Evolutionary conservation across 1,140 invertebrate species (phyloP), one percentile per base, ranked within the genome.

Genomic region (Brachionus rotundiformis): DNA sequence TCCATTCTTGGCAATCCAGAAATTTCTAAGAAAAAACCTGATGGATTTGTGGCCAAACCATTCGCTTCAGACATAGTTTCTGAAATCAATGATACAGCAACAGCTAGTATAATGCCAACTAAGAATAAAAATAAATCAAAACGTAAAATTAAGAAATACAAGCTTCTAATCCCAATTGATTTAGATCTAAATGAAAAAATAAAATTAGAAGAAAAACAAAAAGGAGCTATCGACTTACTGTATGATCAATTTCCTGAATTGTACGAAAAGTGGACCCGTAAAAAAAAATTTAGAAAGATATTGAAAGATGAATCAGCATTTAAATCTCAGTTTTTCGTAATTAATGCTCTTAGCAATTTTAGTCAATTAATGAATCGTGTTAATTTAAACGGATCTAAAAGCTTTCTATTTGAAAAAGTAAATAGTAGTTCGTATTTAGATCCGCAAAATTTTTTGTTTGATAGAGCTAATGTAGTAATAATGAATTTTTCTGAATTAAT

Each of bases 181-280:
- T 59, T 79, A 19, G 76, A 79, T 19, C n/a, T 63, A 33, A 63
- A 33, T 23, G 76, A 79, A 54, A 79, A 79, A 79, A 39, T 63
- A 13, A 54, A 63, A 2, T 47, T 79, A n/a, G 76, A 79, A 63
- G 76, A 79, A 27, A 54, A 63, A 39, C 76, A 79, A 54, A 79
- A 79, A 41, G 8, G 29, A 16, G 76, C 76, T 8, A 79, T 79
- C 29, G 76, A 79, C 25, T 36, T 79, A 19, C 16, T 79, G 8
- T 54, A 59, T 13, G 76, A 79, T 7, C 13, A 31, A 33, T 79
- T 79, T n/a, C 76, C 76, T 23, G 76, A 63, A 23, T 16, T 59
- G 11, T 79, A 79, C 33, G 76, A 79, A 16, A 79, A 59, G n/a
- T 79, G 76, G 76, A 31, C 16, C 4, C 44, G 47, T 7, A 33